Percentiles rank a stretch among this genome's conserved stretches.
Conservation (phyloP, 2,888 invertebrate genomes). For the Parnassius apollo region DNA sequence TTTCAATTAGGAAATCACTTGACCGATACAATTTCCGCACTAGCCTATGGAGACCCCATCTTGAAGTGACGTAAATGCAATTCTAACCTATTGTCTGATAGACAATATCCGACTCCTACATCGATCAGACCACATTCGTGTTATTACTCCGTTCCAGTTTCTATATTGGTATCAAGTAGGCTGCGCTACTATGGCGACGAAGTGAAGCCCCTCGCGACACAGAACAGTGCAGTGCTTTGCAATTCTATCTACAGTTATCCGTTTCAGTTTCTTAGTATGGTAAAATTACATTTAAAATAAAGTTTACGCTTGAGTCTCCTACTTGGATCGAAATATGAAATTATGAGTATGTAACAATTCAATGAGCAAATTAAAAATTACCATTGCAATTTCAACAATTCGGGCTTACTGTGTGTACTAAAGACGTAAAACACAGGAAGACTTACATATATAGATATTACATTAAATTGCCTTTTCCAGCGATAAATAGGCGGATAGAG, state of each 20-base stretch:
- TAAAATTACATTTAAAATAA: no score
- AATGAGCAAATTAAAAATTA: no score
- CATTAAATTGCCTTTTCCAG: no score
- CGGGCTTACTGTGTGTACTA: no score
- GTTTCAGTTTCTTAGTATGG: no score
- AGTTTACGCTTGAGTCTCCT: no score
- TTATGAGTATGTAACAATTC: no score
- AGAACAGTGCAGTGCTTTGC: not conserved
- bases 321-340: no score
- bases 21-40: constrained; percentile 16
- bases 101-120: constrained; percentile 25
- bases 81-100: constrained; percentile 21
- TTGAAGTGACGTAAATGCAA: constrained; percentile 21
- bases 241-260: not conserved
- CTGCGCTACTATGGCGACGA: constrained; percentile 7
- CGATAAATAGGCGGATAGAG: no score
- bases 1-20: constrained; percentile 20
- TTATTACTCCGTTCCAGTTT: constrained; percentile 24
- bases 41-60: constrained; percentile 11
- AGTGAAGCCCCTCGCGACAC: constrained; percentile 6
- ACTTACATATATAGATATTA: no score
- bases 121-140: constrained; percentile 11
- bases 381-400: no score
- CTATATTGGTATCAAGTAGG: constrained; percentile 25
- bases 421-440: no score